Conservation (phyloP, 2,888 invertebrate genomes). For the Tipula confusa region DNA sequence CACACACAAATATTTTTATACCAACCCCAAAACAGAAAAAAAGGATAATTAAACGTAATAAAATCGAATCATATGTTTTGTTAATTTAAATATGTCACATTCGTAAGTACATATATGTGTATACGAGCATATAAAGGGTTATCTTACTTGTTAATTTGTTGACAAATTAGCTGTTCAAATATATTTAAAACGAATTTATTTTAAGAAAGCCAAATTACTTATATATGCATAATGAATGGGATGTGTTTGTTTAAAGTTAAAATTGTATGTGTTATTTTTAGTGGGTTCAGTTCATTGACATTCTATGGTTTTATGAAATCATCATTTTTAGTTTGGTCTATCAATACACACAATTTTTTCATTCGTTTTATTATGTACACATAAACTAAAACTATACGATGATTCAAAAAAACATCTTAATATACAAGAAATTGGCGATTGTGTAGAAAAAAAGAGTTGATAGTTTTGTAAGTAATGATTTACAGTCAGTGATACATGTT, state of each 20-base stretch:
- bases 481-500: too few relatives aligned
- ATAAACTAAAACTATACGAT: too few relatives aligned
- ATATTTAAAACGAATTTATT: neutral
- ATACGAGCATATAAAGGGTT: neutral
- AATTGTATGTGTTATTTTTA: neutral
- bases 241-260: neutral
- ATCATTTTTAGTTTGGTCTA: neutral
- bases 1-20: neutral
- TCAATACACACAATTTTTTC: neutral
- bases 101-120: neutral
- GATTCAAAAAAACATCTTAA: too few relatives aligned
- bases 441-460: too few relatives aligned
- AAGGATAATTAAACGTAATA: neutral
- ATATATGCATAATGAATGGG: neutral
- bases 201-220: neutral
- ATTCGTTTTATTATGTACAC: too few relatives aligned
- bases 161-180: neutral
- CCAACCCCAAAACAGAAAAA: too few relatives aligned
- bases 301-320: neutral
- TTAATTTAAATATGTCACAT: neutral
- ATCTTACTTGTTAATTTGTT: neutral
- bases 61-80: conserved; percentile 1
- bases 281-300: conserved; percentile 14
- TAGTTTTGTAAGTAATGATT: too few relatives aligned
- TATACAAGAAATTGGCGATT: too few relatives aligned